Base-by-base conservation (phyloP, 2,113 vertebrate species). In the Edolisoma coerulescens region DNA sequence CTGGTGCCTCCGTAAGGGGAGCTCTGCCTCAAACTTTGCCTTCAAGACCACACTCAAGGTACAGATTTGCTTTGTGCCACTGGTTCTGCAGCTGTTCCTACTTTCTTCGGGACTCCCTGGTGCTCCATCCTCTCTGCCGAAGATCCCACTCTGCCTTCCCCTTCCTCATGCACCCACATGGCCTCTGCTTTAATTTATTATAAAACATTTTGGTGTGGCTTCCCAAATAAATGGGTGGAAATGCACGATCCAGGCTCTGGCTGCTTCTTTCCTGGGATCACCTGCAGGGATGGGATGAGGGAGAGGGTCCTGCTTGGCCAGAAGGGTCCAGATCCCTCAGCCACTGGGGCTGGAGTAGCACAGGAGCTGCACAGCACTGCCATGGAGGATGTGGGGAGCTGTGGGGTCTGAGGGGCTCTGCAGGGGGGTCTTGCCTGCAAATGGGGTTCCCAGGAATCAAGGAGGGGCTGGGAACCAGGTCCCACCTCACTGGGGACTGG, bases 181-280 rank as follows among this genome's bases (percentile, higher is more conserved):
- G 56, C 47, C 74, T 57, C 9, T 42, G 44, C 67, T 85, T 96
- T 97, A 95, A 97, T 73, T 97, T 97, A 97, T 97, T 97, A 45
- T 12, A 57, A 9, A 45, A 85, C n/a, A 18, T 50, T 69, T 90
- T 3, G 20, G 17, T 83, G 82, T 1, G 2, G 28, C 61, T 96
- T 92, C 75, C 88, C 82, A 71, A 97, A 96, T 97, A 97, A 97
- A 96, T 4, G 57, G 88, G 85, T 92, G 67, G 63, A 94, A 93
- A 94, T 41, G n/a, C n/a, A 75, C 45, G 16, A 35, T 39, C 32
- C 18, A 4, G 85, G 82, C 85, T 95, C 82, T 19, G 74, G 33
- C 28, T 93, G 44, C 23, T 94, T 91, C n/a, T 76, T n/a, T 91
- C 14, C 45, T 52, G 77, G 73, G 33, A 35, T 9, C 33, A 6